Percentiles rank a stretch among this genome's conserved stretches.
Evolutionary conservation across 64 coral and sea anemone genomes (phyloP).

Genomic region (Stichodactyla mertensii): DNA sequence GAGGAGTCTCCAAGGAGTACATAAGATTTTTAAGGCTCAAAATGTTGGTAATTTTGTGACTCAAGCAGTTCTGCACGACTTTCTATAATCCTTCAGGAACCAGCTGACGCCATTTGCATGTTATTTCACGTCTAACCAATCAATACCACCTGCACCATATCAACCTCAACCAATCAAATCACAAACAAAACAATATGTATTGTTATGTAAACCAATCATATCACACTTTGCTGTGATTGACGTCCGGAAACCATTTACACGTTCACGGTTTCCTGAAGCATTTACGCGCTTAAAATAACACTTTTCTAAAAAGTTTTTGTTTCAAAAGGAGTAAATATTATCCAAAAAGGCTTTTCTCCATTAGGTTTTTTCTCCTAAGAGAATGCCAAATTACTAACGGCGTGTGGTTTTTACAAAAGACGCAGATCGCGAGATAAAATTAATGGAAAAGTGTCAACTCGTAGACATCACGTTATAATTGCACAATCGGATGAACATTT

Average conservation of each 20-base stretch:
- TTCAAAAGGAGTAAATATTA: neutral
- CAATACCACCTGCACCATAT: constrained; percentile 21
- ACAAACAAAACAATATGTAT: neutral
- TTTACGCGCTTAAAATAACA: neutral
- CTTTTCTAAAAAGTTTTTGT: constrained; percentile 12
- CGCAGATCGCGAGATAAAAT: neutral
- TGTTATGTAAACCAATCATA: constrained; percentile 25
- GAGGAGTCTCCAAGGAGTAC: neutral
- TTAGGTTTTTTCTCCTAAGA: neutral
- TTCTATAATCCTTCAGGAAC: constrained; percentile 9
- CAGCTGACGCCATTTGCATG: constrained; percentile 43
- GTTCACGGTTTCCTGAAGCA: constrained; percentile 21
- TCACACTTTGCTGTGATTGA: neutral
- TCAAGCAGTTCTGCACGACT: constrained; percentile 12
- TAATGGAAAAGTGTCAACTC: constrained; percentile 1
- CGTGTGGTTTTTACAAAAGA: neutral
- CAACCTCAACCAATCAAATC: constrained; percentile 10
- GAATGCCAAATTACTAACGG: neutral
- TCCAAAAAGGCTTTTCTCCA: neutral
- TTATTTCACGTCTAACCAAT: constrained; percentile 34
- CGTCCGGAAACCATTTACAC: constrained; percentile 22
- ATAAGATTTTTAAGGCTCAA: neutral
- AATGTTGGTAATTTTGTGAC: neutral
- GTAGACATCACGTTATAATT: neutral
- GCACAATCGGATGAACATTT: neutral